Evolutionary conservation across 2,113 vertebrate species (phyloP).

Genomic region (Smithornis capensis): DNA sequence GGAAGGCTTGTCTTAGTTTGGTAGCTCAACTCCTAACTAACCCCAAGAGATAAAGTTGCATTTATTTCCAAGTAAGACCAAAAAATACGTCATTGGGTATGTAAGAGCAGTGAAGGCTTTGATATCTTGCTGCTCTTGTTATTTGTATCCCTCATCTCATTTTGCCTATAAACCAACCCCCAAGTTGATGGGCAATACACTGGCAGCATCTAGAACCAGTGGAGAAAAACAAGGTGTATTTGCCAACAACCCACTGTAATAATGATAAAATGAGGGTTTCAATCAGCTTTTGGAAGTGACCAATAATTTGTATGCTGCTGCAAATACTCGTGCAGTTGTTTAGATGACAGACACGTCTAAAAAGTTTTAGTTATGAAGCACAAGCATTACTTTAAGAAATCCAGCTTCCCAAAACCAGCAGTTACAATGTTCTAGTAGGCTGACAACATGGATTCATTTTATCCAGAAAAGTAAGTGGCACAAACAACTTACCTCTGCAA

Average conservation of each 20-base stretch:
- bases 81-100: not conserved
- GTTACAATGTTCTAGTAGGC: not conserved
- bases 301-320: not conserved
- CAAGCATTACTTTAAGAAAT: not conserved
- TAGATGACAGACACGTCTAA: not conserved
- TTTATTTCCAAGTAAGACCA: not conserved
- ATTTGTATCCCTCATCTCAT: not conserved
- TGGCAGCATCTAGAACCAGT: not conserved
- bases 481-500: slow-evolving; percentile 30
- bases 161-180: not conserved
- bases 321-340: not conserved
- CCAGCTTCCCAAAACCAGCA: not conserved
- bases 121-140: not conserved
- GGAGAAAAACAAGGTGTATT: not conserved
- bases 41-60: not conserved
- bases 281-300: not conserved
- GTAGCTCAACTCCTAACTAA: not conserved
- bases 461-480: not conserved
- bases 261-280: not conserved
- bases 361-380: not conserved
- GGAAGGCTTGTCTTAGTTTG: not conserved
- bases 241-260: not conserved
- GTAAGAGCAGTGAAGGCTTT: not conserved
- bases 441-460: slow-evolving; percentile 18
- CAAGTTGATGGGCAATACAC: not conserved